A percentile compares a stretch with the other conserved stretches of the same genome.
Conservation (phyloP, 92 coral and sea anemone species). For the Phenganax marumi region DNA sequence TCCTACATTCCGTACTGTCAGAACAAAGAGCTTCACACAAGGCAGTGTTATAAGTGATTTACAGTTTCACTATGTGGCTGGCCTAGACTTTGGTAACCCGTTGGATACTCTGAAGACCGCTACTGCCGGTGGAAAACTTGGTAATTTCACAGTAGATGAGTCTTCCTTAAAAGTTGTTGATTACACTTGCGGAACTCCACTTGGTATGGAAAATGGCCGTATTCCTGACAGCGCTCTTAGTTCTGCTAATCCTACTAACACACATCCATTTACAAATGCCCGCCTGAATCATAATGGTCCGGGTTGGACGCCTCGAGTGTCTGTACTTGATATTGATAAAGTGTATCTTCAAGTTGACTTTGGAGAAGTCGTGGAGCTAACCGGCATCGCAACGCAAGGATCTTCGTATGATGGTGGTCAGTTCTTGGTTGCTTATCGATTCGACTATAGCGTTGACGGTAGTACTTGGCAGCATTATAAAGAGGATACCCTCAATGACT, state of each 20-base stretch:
- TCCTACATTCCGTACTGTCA: constrained; percentile 48
- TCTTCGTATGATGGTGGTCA: constrained; percentile 26
- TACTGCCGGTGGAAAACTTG: constrained; percentile 42
- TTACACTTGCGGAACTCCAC: constrained; percentile 53
- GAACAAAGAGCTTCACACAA: constrained; percentile 31
- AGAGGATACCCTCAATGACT: too few relatives aligned
- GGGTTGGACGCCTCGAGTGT: constrained; percentile 34
- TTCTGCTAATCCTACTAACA: constrained; percentile 15
- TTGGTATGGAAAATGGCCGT: constrained; percentile 58
- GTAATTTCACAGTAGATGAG: constrained; percentile 30
- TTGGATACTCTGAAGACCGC: constrained; percentile 19
- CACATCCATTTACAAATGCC: constrained; percentile 15
- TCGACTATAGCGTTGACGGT: constrained; percentile 15
- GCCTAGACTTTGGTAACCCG: constrained; percentile 23
- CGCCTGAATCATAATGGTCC: constrained; percentile 20
- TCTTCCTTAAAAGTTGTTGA: constrained; percentile 40
- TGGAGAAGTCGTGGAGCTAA: neutral
- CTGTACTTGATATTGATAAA: neutral
- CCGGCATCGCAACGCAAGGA: constrained; percentile 39
- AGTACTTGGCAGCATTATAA: neutral
- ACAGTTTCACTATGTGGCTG: constrained; percentile 35
- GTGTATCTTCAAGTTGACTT: constrained; percentile 35
- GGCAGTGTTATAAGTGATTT: constrained; percentile 49
- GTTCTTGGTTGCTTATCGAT: constrained; percentile 1
- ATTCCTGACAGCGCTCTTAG: constrained; percentile 46